Evolutionary conservation across 2,113 vertebrate species (phyloP), one percentile per base, ranked within the genome.

Genomic region (Dasyornis broadbenti): DNA sequence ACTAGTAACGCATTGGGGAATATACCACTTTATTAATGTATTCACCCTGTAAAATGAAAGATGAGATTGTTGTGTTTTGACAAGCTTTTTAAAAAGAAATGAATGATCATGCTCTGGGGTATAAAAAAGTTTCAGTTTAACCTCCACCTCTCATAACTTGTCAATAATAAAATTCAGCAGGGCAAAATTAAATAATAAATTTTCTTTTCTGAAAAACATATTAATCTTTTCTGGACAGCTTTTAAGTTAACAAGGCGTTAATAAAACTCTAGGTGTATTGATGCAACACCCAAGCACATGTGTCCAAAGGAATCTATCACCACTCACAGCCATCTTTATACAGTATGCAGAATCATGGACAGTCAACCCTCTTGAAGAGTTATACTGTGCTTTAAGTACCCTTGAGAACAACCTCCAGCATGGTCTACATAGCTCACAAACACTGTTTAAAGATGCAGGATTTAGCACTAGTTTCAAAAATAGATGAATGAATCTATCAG

Each of bases 231-330:
- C 95, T 94, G 94, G 86, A 94, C 91, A 96, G 86, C 94, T 97
- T 98, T 98, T 98, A 98, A 98, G 97, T 98, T 98, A 98, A 97
- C 91, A 97, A 96, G 91, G 96, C 97, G 97, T 98, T 98, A 98
- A 97, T 97, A 97, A 97, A 97, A 98, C 92, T 78, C 22, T 42
- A 47, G 94, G 89, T 60, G 49, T 21, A n/a, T 39, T 85, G 96
- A 97, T 95, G 96, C 79, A 75, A 95, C 94, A 96, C 18, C 85
- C 93, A 97, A 97, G 96, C 89, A 90, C 85, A 84, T 86, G 73
- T 90, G 80, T 96, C 91, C 95, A 90, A 96, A 95, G 91, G 75
- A 96, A 88, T 95, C 52, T 50, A 44, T 42, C 40, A 87, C 40
- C n/a, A 81, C 45, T 60, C 54, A 85, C 45, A 82, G 44, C 7